Percentiles rank a stretch among this genome's conserved stretches.
These are phyloP conservation scores for Jaculus jaculus DNA, from an alignment of 2,113 vertebrate genomes.

Conservation along the genomic window DNA sequence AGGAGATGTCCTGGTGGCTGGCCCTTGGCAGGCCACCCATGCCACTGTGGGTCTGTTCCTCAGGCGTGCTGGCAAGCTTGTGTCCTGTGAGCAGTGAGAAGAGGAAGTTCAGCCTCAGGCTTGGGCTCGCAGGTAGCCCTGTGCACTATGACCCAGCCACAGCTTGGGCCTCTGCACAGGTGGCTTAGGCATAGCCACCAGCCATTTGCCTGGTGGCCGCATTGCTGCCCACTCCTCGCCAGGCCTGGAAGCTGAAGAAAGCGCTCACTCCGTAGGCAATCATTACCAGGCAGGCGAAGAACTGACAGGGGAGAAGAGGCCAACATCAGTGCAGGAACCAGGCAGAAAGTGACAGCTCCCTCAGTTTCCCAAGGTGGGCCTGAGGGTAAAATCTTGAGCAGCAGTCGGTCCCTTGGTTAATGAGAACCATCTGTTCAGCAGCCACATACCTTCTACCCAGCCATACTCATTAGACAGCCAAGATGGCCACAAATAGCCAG, in stretches of 20 bases:
- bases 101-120: neutral
- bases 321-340: neutral
- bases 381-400: neutral
- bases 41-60: neutral
- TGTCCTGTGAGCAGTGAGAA: neutral
- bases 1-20: neutral
- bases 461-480: neutral
- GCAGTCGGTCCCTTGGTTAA: neutral
- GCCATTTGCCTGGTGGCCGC: conserved; percentile 88
- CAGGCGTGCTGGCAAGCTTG: neutral
- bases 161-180: neutral
- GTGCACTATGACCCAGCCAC: neutral
- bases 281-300: conserved; percentile 89
- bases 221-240: conserved; percentile 89
- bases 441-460: neutral
- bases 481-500: neutral
- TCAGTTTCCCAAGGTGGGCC: neutral
- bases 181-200: conserved; percentile 82
- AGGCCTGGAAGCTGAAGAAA: conserved; percentile 91
- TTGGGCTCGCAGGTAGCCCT: neutral
- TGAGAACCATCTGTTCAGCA: neutral
- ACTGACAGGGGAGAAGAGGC: conserved; percentile 82
- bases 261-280: conserved; percentile 87
- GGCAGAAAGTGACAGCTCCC: neutral
- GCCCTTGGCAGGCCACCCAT: neutral